These are phyloP conservation scores for Apis laboriosa DNA, from an alignment of 1,140 invertebrate genomes.

Conservation along the genomic window DNA sequence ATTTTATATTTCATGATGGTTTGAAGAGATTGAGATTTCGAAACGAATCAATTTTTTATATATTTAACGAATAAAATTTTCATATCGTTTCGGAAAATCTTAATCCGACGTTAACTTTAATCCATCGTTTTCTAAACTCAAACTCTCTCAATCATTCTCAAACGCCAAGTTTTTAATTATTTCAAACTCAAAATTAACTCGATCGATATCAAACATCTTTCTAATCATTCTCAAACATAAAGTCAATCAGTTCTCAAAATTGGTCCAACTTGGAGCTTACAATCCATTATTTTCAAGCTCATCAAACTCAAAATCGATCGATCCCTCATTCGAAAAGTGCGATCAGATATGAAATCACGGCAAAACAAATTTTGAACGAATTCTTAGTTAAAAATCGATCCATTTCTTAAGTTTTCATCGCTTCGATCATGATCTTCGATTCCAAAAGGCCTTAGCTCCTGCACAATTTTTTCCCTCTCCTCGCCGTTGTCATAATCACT, in stretches of 20 bases:
- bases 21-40: background rate
- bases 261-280: background rate
- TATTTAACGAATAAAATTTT: too few relatives aligned
- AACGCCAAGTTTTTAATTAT: background rate
- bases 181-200: background rate
- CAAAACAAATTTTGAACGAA: too few relatives aligned
- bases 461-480: background rate
- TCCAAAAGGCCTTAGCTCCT: background rate
- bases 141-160: background rate
- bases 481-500: conserved; percentile 22
- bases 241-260: background rate
- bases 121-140: too few relatives aligned
- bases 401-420: background rate
- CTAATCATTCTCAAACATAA: background rate
- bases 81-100: too few relatives aligned
- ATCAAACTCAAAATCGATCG: background rate
- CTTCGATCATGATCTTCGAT: conserved; percentile 1
- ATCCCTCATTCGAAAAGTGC: too few relatives aligned
- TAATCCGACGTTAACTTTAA: too few relatives aligned
- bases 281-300: too few relatives aligned
- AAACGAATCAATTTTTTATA: too few relatives aligned
- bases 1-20: background rate
- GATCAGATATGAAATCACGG: too few relatives aligned
- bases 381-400: background rate
- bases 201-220: background rate